These are phyloP conservation scores for Melipona quadrifasciata DNA, from an alignment of 1,140 invertebrate species.

Conservation along the genomic window DNA sequence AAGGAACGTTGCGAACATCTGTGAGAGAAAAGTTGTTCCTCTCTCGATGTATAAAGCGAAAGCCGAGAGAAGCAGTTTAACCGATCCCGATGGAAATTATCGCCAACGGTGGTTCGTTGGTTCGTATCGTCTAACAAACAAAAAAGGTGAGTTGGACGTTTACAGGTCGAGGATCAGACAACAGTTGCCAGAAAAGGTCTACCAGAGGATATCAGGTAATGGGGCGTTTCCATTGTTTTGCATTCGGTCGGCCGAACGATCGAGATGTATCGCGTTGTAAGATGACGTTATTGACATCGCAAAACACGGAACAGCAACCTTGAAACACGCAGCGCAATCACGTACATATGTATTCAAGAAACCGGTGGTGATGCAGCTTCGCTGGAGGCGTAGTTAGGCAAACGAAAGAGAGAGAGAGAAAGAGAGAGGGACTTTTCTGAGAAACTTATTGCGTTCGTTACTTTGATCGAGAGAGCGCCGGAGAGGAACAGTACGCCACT, in stretches of 20 bases:
- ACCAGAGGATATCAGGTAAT: background rate
- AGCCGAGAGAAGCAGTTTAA: background rate
- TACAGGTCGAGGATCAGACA: background rate
- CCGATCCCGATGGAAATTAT: background rate
- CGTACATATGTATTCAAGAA: background rate
- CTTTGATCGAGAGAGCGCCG: background rate
- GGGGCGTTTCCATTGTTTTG: background rate
- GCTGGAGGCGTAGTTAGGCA: background rate
- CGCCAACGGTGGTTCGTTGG: no score
- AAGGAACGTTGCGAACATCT: background rate
- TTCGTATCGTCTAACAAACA: background rate
- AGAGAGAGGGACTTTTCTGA: constrained; percentile 1
- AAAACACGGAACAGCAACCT: background rate
- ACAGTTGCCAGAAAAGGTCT: background rate
- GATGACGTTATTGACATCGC: background rate
- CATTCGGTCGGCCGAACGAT: constrained; percentile 4
- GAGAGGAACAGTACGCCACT: background rate
- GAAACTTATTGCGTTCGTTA: constrained; percentile 13
- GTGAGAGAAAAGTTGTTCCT: background rate
- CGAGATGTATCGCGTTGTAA: background rate
- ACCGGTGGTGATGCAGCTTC: background rate
- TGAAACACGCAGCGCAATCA: constrained; percentile 21
- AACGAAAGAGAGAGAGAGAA: constrained; percentile 3
- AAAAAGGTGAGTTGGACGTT: background rate
- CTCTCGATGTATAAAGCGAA: background rate